These are phyloP conservation scores for Sebastes vulpes DNA, from an alignment of 2,797 vertebrate species.

Conservation along the genomic window DNA sequence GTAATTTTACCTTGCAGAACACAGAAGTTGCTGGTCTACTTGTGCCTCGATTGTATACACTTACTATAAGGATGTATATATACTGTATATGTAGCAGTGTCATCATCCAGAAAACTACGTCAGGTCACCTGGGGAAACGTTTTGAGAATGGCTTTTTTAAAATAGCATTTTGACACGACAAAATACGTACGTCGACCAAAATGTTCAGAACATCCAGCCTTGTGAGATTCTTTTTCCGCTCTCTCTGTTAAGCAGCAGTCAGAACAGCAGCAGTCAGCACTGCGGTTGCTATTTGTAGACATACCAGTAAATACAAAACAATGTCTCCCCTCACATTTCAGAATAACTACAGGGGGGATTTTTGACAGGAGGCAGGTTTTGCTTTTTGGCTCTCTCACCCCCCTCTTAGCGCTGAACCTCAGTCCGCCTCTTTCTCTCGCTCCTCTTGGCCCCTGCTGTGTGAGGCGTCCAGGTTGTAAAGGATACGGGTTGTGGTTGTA, in stretches of 20 bases:
- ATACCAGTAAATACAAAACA: constrained; percentile 18
- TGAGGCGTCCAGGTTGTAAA: constrained; percentile 65
- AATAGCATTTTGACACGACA: too few relatives aligned
- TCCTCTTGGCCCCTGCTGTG: constrained; percentile 24
- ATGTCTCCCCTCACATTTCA: constrained; percentile 20
- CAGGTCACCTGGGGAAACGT: too few relatives aligned
- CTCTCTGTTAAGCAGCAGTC: background rate
- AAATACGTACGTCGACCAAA: too few relatives aligned
- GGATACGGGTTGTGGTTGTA: constrained; percentile 62
- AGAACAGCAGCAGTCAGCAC: background rate
- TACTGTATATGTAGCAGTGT: too few relatives aligned
- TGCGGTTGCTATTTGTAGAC: constrained; percentile 19
- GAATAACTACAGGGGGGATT: constrained; percentile 12
- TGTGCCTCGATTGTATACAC: too few relatives aligned
- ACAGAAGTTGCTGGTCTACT: too few relatives aligned
- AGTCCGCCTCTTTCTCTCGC: constrained; percentile 28
- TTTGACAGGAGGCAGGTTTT: constrained; percentile 38
- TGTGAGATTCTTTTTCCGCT: background rate
- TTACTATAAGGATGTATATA: too few relatives aligned
- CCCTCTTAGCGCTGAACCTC: constrained; percentile 11
- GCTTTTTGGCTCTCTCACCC: constrained; percentile 7
- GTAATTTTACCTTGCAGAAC: too few relatives aligned
- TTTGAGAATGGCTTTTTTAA: too few relatives aligned
- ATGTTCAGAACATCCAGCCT: background rate
- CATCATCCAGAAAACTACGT: too few relatives aligned